A percentile compares a stretch with the other conserved stretches of the same genome.
phyloP scores from a whole-genome alignment of 2,113 vertebrate species.

The Amazona guildingii region DNA sequence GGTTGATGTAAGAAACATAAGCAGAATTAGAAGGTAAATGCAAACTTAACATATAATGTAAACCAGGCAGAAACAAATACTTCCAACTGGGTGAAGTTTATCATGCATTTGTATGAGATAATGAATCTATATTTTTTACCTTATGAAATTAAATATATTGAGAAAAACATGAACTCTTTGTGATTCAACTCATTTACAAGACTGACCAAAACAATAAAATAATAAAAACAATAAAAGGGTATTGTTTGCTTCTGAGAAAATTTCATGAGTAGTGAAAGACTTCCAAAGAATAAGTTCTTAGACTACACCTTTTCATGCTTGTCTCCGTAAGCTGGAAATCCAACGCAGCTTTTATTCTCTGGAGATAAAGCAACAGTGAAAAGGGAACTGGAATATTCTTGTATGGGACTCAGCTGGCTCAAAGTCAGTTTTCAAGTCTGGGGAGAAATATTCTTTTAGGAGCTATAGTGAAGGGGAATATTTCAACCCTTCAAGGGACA shows the following conservation, averaged over 20 bases:
- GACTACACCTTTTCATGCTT: neutral
- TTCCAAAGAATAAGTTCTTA: neutral
- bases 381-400: neutral
- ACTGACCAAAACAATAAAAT: neutral
- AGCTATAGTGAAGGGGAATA: neutral
- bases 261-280: neutral
- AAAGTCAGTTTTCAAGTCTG: neutral
- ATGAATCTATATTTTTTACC: neutral
- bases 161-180: neutral
- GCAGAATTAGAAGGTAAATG: constrained; percentile 35
- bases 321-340: neutral
- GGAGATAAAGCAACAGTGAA: neutral
- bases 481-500: neutral
- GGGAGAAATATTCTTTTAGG: neutral
- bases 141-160: neutral
- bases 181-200: neutral
- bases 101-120: neutral
- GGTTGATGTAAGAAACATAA: neutral
- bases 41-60: constrained; percentile 5
- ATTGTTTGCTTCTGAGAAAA: neutral
- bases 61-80: neutral
- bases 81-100: neutral
- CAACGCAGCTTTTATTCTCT: neutral
- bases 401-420: neutral
- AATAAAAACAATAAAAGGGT: neutral